These are phyloP conservation scores for Trididemnum nubilum DNA, from an alignment of 23 tunicate species.

Conservation along the genomic window DNA sequence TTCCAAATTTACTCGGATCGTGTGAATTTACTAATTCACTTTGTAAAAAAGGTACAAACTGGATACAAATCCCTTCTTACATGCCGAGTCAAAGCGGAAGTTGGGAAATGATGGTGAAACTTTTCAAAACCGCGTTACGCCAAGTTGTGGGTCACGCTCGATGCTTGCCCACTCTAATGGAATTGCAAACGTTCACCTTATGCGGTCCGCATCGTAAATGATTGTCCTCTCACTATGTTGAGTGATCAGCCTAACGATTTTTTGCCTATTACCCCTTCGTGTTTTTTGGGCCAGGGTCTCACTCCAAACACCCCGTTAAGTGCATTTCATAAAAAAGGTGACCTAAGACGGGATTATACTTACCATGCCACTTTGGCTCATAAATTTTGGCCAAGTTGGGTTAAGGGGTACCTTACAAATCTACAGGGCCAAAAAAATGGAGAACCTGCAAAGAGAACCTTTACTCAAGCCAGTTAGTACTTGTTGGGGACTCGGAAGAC, in stretches of 20 bases:
- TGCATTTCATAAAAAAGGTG: not conserved
- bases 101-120: conserved; percentile 30
- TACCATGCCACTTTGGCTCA: not conserved
- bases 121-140: not conserved
- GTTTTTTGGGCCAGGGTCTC: not conserved
- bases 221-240: conserved; percentile 25
- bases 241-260: conserved; percentile 34
- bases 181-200: not conserved
- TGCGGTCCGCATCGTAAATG: conserved; percentile 34
- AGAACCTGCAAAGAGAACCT: conserved; percentile 15
- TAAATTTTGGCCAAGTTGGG: conserved; percentile 5
- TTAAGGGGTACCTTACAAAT: not conserved
- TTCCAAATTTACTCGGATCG: not conserved
- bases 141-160: not conserved
- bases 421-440: conserved; percentile 27
- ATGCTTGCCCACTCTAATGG: conserved; percentile 2
- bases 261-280: conserved; percentile 18
- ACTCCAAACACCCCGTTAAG: not conserved
- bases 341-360: conserved; percentile 8
- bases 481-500: not conserved
- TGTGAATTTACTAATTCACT: not conserved
- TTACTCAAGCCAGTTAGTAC: not conserved
- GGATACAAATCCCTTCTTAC: conserved; percentile 11
- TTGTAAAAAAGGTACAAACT: not conserved
- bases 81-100: conserved; percentile 15